Conservation (phyloP, 2,888 invertebrate genomes). For the Mesorhabditis sp. region DNA sequence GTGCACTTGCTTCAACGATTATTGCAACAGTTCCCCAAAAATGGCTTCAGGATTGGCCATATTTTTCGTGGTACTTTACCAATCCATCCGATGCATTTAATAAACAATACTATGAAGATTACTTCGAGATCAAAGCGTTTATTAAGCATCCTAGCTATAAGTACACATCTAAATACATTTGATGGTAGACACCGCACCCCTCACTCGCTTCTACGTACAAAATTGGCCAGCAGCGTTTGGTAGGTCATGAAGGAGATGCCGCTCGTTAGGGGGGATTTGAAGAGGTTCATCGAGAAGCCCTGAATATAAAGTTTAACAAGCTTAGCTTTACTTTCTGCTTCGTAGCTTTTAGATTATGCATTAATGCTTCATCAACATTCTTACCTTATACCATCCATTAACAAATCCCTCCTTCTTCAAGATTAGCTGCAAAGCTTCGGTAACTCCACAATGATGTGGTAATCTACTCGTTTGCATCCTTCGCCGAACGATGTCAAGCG, state of each 20-base stretch:
- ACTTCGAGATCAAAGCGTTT: no score
- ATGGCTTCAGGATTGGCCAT: no score
- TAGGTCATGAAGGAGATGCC: slow-evolving; percentile 2
- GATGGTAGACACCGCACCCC: no score
- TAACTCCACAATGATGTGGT: not conserved
- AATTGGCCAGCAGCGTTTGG: slow-evolving; percentile 4
- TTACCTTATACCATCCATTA: not conserved
- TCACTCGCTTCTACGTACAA: not conserved
- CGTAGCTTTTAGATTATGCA: no score
- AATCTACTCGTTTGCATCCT: not conserved
- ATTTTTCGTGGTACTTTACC: no score
- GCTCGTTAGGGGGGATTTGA: not conserved
- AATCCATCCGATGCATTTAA: no score
- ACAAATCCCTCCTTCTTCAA: not conserved
- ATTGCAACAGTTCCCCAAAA: slow-evolving; percentile 31
- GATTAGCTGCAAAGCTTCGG: slow-evolving; percentile 1
- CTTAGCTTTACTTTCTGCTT: no score
- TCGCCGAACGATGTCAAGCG: not conserved
- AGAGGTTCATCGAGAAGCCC: slow-evolving; percentile 6
- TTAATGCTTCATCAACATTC: no score
- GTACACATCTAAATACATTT: no score
- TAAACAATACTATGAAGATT: no score
- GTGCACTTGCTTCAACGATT: slow-evolving; percentile 52
- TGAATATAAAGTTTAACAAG: not conserved
- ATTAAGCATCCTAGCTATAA: no score